Percentiles rank a stretch among this genome's conserved stretches.
Conservation (phyloP, 2,797 vertebrate species). For the Dermochelys coriacea region DNA sequence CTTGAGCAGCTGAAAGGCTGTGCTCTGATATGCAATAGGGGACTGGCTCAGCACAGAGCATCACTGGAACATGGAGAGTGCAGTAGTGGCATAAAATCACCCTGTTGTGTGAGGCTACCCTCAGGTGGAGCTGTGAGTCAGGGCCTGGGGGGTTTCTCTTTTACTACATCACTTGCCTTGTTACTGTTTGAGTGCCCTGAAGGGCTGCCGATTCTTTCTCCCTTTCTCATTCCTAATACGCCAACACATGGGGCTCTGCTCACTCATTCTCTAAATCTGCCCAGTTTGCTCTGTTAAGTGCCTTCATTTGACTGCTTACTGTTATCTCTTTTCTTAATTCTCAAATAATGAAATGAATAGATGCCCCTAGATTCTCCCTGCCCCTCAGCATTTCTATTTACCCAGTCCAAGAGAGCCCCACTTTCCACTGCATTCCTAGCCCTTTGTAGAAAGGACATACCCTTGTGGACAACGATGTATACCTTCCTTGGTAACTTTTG, state of each 20-base stretch:
- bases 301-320: background rate
- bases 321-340: background rate
- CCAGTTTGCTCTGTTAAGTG: background rate
- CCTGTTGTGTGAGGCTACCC: background rate
- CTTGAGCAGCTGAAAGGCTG: background rate
- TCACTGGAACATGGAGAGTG: background rate
- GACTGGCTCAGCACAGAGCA: background rate
- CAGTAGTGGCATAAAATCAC: background rate
- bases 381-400: background rate
- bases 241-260: background rate
- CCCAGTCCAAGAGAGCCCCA: background rate
- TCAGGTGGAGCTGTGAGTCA: background rate
- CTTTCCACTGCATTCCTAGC: fast-evolving
- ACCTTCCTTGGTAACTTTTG: conserved; percentile 25
- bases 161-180: background rate
- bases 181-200: background rate
- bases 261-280: background rate
- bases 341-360: background rate
- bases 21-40: background rate
- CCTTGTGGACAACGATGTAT: background rate
- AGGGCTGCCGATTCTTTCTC: too few species aligned
- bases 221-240: background rate
- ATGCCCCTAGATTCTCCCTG: background rate
- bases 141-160: background rate
- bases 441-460: background rate